Conservation (phyloP, 1,140 invertebrate genomes). For the Adelges cooleyi region DNA sequence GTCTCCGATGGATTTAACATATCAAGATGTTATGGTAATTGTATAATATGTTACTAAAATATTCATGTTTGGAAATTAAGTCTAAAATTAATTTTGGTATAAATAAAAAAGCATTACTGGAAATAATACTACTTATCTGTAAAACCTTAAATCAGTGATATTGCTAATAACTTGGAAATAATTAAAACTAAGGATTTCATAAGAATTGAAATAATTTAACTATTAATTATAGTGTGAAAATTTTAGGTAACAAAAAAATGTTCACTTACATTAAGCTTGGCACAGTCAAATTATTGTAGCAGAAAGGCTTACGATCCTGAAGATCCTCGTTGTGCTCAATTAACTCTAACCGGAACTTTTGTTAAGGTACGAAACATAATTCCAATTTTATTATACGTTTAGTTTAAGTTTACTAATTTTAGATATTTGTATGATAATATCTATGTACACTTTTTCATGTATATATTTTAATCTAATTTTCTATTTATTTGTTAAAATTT, state of each 20-base stretch:
- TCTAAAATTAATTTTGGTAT: too few relatives aligned
- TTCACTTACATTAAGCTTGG: slow-evolving; percentile 30
- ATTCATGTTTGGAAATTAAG: too few relatives aligned
- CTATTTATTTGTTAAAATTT: not conserved
- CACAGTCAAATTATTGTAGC: slow-evolving; percentile 41
- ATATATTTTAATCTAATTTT: not conserved
- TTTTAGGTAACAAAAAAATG: slow-evolving; percentile 25
- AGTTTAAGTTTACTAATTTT: not conserved
- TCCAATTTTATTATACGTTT: not conserved
- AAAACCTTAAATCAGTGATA: too few relatives aligned
- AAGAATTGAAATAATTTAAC: too few relatives aligned
- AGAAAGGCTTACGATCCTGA: slow-evolving; percentile 56
- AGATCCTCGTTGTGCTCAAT: slow-evolving; percentile 64
- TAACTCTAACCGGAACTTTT: slow-evolving; percentile 58
- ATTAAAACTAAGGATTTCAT: too few relatives aligned
- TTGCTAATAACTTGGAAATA: too few relatives aligned
- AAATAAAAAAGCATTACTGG: too few relatives aligned
- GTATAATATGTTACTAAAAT: not conserved
- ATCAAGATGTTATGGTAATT: slow-evolving; percentile 55
- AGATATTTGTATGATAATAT: not conserved
- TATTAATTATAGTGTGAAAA: not conserved
- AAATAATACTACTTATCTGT: too few relatives aligned
- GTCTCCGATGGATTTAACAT: slow-evolving; percentile 60
- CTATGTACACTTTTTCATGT: too few relatives aligned
- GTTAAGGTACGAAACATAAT: slow-evolving; percentile 42